Base-by-base conservation (phyloP, 2,113 vertebrate genomes). In the Stegastes partitus region DNA sequence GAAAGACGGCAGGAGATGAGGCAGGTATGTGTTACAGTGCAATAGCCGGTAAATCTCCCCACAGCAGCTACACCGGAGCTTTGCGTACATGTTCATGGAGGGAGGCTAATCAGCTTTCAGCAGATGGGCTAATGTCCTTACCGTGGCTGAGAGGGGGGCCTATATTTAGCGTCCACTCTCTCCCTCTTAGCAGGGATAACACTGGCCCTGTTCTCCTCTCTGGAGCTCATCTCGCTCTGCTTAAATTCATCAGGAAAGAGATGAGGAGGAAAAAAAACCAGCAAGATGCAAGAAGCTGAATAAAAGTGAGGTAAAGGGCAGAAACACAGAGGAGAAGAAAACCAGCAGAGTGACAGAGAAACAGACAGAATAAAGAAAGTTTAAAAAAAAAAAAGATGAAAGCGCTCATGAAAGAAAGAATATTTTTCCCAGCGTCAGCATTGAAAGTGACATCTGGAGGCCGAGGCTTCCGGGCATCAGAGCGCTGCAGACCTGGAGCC, bases 121-220 rank as follows among this genome's bases (percentile, higher is more conserved):
- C 51, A 87, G 87, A 91, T 88, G 88, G 79, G 89, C 79, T 93
- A 93, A 93, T 92, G 90, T 88, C 91, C 89, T 93, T 89, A 91
- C 87, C 76, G 77, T 78, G 66, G 85, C 80, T 83, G 89, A 87
- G 88, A 67, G 82, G 78, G 76, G 79, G 89, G 81, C 1, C 79
- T 93, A 93, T 88, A 90, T 92, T 92, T 93, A 91, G 92, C 39
- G 75, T 85, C 68, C 80, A 89, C 89, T 89, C 87, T 92, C 88
- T 89, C 86, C 84, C 76, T 91, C 83, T 90, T 93, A 92, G 87
- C 69, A 44, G 58, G 87, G 91, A 91, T 91, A 83, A 89, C 85
- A 87, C 25, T 85, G 74, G 68, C 67, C 65, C 68, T 42, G 53
- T 83, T 79, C 80, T 82, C 59, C 59, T 74, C 61, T 75, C 47